Percentiles rank a stretch among this genome's conserved stretches.
Conservation (phyloP, 2,888 invertebrate genomes). For the Caenorhabditis virilis region DNA sequence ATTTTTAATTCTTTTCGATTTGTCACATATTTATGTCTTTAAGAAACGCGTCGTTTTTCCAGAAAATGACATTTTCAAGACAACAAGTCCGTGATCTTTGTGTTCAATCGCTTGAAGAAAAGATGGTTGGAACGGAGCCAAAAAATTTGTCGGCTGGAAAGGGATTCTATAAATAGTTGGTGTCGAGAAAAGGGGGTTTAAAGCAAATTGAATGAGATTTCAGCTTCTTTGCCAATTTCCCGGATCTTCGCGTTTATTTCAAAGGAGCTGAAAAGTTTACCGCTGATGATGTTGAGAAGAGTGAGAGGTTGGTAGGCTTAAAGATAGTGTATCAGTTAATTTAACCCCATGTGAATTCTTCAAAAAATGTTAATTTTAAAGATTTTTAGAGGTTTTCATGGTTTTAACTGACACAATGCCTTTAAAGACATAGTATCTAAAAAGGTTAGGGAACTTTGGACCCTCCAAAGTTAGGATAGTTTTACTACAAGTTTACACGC, state of each 20-base stretch:
- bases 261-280: slow-evolving; percentile 59
- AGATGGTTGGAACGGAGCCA: slow-evolving; percentile 45
- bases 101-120: slow-evolving; percentile 43
- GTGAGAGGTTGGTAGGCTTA: slow-evolving; percentile 51
- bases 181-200: not conserved
- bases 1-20: slow-evolving; percentile 1
- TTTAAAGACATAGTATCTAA: no score
- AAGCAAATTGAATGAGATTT: no score
- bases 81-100: slow-evolving; percentile 38
- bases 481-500: no score
- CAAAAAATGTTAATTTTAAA: not conserved
- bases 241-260: slow-evolving; percentile 59
- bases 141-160: slow-evolving; percentile 52
- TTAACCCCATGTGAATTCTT: not conserved
- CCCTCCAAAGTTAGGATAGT: no score
- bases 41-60: slow-evolving; percentile 9
- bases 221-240: slow-evolving; percentile 60
- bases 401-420: no score
- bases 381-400: not conserved
- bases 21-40: no score
- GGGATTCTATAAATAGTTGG: slow-evolving; percentile 64
- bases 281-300: slow-evolving; percentile 57
- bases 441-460: no score
- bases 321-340: no score
- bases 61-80: slow-evolving; percentile 35